phyloP scores from a whole-genome alignment of 2,113 vertebrate species.

The Diglossa brunneiventris region DNA sequence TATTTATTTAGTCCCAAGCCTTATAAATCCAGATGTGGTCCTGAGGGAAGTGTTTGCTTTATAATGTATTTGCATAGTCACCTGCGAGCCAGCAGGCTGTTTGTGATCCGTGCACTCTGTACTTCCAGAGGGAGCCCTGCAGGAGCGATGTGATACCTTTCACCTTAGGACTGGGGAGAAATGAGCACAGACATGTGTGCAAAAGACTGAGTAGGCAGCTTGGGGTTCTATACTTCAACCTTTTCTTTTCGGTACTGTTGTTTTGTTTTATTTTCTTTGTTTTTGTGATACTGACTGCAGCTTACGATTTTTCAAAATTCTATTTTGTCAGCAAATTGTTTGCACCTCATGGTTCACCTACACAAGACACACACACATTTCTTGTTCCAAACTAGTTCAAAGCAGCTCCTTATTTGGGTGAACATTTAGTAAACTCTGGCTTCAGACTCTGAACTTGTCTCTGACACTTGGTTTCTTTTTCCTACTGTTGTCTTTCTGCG shows the following conservation, averaged over 20 bases:
- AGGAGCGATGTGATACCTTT: neutral
- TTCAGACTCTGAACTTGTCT: neutral
- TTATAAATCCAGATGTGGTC: conserved; percentile 20
- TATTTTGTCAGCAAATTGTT: neutral
- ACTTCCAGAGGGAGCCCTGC: neutral
- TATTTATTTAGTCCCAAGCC: neutral
- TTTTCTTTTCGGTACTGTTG: neutral
- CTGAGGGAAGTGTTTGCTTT: neutral
- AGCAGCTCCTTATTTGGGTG: neutral
- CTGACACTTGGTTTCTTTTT: neutral
- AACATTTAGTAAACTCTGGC: neutral
- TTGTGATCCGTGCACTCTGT: accelerated
- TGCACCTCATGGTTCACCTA: neutral
- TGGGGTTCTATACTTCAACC: neutral
- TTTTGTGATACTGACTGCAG: neutral
- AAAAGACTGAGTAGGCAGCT: neutral
- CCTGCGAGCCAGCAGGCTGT: neutral
- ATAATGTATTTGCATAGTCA: neutral
- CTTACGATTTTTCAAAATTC: neutral
- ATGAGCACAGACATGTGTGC: neutral
- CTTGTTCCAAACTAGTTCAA: neutral
- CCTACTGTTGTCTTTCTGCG: neutral
- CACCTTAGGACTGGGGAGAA: neutral
- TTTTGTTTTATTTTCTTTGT: neutral
- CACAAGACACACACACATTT: neutral